Evolutionary conservation across 2,888 invertebrate genomes (phyloP).

Genomic region (Athetis lepigone): DNA sequence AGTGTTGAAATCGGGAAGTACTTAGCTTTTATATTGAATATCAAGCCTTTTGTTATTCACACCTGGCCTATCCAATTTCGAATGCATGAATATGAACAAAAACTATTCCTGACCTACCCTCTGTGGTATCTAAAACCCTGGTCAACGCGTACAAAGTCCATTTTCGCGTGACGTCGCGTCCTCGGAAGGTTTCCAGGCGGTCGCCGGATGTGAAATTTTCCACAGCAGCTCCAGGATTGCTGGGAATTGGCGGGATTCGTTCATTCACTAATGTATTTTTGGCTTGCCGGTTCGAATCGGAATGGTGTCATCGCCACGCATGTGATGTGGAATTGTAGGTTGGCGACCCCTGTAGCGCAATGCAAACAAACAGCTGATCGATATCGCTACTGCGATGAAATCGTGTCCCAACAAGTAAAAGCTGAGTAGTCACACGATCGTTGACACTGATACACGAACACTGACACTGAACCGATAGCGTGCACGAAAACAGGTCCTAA

Average conservation of each 20-base stretch:
- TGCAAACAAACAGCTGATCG: constrained; percentile 86
- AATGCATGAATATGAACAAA: constrained; percentile 30
- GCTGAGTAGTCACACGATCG: constrained; percentile 55
- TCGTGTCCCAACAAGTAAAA: constrained; percentile 62
- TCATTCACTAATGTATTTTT: constrained; percentile 84
- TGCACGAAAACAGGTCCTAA: constrained; percentile 27
- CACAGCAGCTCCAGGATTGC: constrained; percentile 77
- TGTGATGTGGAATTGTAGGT: constrained; percentile 80
- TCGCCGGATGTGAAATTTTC: constrained; percentile 86
- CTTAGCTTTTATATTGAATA: constrained; percentile 34
- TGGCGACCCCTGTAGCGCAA: constrained; percentile 80
- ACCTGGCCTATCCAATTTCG: constrained; percentile 44
- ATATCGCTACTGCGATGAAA: constrained; percentile 72
- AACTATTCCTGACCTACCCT: constrained; percentile 33
- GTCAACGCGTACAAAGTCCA: constrained; percentile 62
- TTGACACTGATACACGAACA: constrained; percentile 56
- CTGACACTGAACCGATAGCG: constrained; percentile 20
- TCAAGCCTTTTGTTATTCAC: constrained; percentile 40
- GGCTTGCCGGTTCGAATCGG: constrained; percentile 72
- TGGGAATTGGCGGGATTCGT: constrained; percentile 71
- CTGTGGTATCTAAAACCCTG: constrained; percentile 37
- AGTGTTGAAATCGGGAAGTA: constrained; percentile 6
- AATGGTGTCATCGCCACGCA: constrained; percentile 81
- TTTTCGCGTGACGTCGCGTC: constrained; percentile 64
- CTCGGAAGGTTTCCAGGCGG: constrained; percentile 68